Evolutionary conservation across 2,888 invertebrate species (phyloP).

Genomic region (Pecten maximus): DNA sequence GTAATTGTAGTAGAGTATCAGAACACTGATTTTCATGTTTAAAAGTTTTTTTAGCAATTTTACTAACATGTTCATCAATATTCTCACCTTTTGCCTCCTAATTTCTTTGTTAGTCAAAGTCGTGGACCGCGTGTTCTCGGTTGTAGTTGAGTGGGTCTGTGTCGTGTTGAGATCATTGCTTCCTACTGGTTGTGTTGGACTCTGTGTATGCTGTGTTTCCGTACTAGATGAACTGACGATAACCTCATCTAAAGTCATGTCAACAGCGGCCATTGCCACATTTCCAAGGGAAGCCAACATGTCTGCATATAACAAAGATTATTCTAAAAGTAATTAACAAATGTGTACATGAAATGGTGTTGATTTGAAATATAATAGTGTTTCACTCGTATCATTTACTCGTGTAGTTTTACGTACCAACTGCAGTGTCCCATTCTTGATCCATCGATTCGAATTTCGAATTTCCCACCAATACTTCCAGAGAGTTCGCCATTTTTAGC

Average conservation of each 20-base stretch:
- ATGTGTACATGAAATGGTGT: too few relatives aligned
- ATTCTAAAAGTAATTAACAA: neutral
- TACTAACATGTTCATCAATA: too few relatives aligned
- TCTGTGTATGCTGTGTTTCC: neutral
- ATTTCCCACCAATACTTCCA: constrained; percentile 61
- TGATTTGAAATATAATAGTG: too few relatives aligned
- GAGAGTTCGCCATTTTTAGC: constrained; percentile 62
- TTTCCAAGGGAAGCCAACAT: constrained; percentile 66
- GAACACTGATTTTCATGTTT: too few relatives aligned
- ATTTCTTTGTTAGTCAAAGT: neutral
- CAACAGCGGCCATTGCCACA: constrained; percentile 65
- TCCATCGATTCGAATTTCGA: constrained; percentile 57
- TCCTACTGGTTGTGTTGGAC: neutral
- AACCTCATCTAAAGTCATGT: neutral
- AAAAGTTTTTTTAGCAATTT: too few relatives aligned
- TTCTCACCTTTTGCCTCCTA: neutral
- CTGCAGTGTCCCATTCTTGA: constrained; percentile 66
- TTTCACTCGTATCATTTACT: neutral
- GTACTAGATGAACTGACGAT: neutral
- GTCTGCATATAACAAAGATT: constrained; percentile 56
- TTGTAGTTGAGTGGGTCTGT: neutral
- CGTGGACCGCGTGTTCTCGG: neutral
- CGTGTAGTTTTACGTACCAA: constrained; percentile 57
- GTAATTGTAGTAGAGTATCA: too few relatives aligned
- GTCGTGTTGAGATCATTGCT: neutral